Percentiles rank a stretch among this genome's conserved stretches.
Conservation (phyloP, 1,140 invertebrate species). For the Subanguina moxae region DNA sequence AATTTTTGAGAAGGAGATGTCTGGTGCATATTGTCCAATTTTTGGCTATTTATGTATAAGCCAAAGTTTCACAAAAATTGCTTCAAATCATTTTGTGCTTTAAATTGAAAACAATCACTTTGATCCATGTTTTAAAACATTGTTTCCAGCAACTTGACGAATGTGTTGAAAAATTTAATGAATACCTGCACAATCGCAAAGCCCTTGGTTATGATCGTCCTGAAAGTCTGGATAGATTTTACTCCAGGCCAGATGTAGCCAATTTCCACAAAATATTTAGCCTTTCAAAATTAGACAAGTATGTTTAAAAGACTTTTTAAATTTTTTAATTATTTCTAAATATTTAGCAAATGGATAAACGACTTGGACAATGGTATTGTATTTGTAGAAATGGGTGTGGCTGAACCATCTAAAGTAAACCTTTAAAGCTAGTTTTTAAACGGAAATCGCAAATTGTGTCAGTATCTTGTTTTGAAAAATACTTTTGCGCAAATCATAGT, state of each 20-base stretch:
- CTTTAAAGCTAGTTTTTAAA: conserved; percentile 3
- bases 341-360: conserved; percentile 36
- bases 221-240: conserved; percentile 31
- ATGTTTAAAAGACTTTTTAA: too few species aligned
- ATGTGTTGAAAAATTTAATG: conserved; percentile 39
- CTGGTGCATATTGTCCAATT: too few species aligned
- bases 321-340: too few species aligned
- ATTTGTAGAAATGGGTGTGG: conserved; percentile 45
- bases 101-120: too few species aligned
- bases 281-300: conserved; percentile 33
- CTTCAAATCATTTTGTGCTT: too few species aligned
- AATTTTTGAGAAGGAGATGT: too few species aligned
- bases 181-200: conserved; percentile 38
- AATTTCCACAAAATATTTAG: conserved; percentile 39
- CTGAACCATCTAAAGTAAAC: conserved; percentile 38
- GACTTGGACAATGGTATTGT: conserved; percentile 41
- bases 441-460: too few species aligned
- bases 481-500: too few species aligned
- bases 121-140: background rate
- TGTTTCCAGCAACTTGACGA: conserved; percentile 26
- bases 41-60: too few species aligned
- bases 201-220: conserved; percentile 39
- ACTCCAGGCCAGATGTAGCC: conserved; percentile 23
- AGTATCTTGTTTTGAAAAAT: too few species aligned
- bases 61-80: too few species aligned